Evolutionary conservation across 2,113 vertebrate species (phyloP).

Genomic region (Oncorhynchus tshawytscha): DNA sequence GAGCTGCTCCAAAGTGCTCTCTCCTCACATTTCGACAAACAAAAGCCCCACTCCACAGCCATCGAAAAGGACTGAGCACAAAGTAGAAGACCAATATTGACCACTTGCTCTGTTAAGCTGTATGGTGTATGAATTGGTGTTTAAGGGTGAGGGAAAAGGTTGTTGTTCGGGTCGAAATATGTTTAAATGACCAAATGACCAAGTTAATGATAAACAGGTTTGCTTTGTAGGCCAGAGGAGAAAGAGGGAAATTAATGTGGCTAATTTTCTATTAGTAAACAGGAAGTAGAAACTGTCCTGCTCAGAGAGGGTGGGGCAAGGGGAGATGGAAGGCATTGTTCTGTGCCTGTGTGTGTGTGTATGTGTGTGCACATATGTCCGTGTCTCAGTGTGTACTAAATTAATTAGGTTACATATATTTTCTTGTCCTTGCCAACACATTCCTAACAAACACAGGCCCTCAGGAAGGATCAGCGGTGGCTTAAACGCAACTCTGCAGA

Average conservation of each 20-base stretch:
- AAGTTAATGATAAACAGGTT: not conserved
- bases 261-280: not conserved
- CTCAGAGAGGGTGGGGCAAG: not conserved
- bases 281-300: not conserved
- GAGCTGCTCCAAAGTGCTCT: constrained; percentile 65
- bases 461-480: constrained; percentile 91
- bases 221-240: not conserved
- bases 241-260: not conserved
- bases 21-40: constrained; percentile 69
- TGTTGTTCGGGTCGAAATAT: not conserved
- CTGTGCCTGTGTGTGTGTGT: not conserved
- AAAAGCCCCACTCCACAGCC: constrained; percentile 52
- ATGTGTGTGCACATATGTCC: not conserved
- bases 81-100: constrained; percentile 54
- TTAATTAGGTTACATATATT: constrained; percentile 54
- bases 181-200: not conserved
- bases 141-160: constrained; percentile 43
- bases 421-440: constrained; percentile 89
- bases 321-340: not conserved
- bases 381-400: not conserved
- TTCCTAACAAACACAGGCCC: constrained; percentile 85
- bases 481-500: constrained; percentile 96
- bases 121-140: constrained; percentile 43
- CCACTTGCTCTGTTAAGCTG: constrained; percentile 45
- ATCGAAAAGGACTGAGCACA: constrained; percentile 45